Percentiles rank a stretch among this genome's conserved stretches.
These are phyloP conservation scores for Tiliqua scincoides DNA, from an alignment of 2,113 vertebrate genomes.

Conservation along the genomic window DNA sequence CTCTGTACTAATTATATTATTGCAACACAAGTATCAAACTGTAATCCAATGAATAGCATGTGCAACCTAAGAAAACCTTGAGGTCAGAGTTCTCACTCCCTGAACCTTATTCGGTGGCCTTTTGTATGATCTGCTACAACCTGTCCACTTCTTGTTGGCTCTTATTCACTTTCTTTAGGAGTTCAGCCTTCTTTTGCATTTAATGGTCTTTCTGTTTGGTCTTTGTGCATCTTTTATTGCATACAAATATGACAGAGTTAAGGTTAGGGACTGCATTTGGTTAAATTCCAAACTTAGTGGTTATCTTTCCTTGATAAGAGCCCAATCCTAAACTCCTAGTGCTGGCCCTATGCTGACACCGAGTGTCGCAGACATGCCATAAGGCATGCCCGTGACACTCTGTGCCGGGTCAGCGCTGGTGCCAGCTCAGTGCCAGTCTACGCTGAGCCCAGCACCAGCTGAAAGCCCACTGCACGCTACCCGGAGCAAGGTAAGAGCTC, in stretches of 20 bases:
- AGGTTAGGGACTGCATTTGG: slow-evolving; percentile 31
- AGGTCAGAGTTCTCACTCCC: not conserved
- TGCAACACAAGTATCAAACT: not conserved
- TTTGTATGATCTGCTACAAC: not conserved
- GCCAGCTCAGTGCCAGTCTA: no score
- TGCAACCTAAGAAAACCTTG: not conserved
- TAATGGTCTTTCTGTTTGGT: slow-evolving; percentile 6
- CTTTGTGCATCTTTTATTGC: slow-evolving; percentile 44
- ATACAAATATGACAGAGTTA: not conserved
- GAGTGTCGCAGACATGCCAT: no score
- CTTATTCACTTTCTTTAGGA: slow-evolving; percentile 61
- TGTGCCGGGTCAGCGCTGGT: no score
- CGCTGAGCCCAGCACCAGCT: no score
- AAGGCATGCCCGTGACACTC: no score
- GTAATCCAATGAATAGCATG: not conserved
- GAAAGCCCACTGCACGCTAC: no score
- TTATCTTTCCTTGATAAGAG: not conserved
- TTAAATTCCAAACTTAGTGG: not conserved
- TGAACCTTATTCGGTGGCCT: slow-evolving; percentile 7
- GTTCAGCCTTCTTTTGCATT: slow-evolving; percentile 40
- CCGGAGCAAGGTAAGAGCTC: no score
- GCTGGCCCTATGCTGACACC: no score
- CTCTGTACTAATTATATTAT: not conserved
- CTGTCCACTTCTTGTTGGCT: not conserved
- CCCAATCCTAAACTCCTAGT: no score